These are phyloP conservation scores for Oryzias melastigma DNA, from an alignment of 2,113 vertebrate genomes.

Conservation along the genomic window DNA sequence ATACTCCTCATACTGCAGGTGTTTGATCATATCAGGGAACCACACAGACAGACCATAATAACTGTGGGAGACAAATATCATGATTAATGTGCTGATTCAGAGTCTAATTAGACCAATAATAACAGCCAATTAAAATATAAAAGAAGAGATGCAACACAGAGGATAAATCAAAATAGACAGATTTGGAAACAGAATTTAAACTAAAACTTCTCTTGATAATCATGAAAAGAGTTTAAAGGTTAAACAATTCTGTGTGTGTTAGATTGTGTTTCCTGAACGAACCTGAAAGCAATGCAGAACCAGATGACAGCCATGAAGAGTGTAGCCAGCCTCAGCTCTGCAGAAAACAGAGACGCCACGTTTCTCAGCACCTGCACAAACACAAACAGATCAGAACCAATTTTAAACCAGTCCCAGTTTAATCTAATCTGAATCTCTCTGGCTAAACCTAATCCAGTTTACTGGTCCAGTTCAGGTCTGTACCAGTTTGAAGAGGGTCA, in stretches of 20 bases:
- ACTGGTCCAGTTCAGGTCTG: not conserved
- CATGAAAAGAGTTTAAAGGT: no score
- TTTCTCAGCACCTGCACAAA: slow-evolving; percentile 86
- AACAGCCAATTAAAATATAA: no score
- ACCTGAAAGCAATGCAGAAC: slow-evolving; percentile 98
- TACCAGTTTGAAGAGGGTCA: slow-evolving; percentile 88
- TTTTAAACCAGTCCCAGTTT: no score
- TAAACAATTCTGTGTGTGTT: not conserved
- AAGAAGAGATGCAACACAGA: no score
- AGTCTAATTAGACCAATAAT: no score
- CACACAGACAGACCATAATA: slow-evolving; percentile 95
- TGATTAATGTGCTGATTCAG: no score
- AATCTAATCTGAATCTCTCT: no score
- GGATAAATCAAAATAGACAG: no score
- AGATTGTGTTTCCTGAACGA: not conserved
- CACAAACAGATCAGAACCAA: not conserved
- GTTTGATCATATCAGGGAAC: slow-evolving; percentile 98
- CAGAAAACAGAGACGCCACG: slow-evolving; percentile 82
- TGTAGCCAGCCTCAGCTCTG: slow-evolving; percentile 86
- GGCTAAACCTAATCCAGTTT: not conserved
- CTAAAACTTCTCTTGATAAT: no score
- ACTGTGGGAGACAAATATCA: slow-evolving; percentile 64
- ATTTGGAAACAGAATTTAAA: no score
- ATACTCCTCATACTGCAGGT: slow-evolving; percentile 89
- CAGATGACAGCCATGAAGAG: slow-evolving; percentile 93